Evolutionary conservation across 1,140 invertebrate genomes (phyloP).

Genomic region (Tribolium castaneum): DNA sequence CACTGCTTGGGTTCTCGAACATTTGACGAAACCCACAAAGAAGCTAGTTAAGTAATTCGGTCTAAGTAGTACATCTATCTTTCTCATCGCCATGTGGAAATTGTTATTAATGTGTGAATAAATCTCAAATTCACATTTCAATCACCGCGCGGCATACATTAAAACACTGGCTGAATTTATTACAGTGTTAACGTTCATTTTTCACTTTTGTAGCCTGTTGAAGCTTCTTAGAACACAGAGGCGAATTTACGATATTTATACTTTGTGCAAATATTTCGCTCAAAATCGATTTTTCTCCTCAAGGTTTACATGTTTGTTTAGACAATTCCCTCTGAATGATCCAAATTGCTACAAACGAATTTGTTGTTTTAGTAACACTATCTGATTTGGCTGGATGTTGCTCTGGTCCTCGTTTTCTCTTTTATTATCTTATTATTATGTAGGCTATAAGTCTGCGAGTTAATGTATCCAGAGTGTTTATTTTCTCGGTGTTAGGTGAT

Average conservation of each 20-base stretch:
- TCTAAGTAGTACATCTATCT: not conserved
- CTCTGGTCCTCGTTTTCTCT: not conserved
- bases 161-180: not conserved
- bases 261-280: not conserved
- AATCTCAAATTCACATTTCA: not conserved
- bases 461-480: not conserved
- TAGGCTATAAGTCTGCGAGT: not conserved
- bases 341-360: conserved; percentile 22
- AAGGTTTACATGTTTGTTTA: conserved; percentile 19
- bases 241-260: conserved; percentile 5
- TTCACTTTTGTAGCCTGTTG: not conserved
- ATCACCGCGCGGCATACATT: not conserved
- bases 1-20: not conserved
- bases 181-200: not conserved
- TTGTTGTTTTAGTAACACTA: not conserved
- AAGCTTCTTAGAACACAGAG: not conserved
- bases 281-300: not conserved
- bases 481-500: not conserved
- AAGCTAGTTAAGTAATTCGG: not conserved
- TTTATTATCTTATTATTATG: not conserved
- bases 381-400: conserved; percentile 5
- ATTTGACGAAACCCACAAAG: not conserved
- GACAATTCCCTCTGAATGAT: conserved; percentile 17
- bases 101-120: not conserved
- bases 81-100: not conserved